phyloP scores from a whole-genome alignment of 2,113 vertebrate species.

The Etheostoma spectabile region DNA sequence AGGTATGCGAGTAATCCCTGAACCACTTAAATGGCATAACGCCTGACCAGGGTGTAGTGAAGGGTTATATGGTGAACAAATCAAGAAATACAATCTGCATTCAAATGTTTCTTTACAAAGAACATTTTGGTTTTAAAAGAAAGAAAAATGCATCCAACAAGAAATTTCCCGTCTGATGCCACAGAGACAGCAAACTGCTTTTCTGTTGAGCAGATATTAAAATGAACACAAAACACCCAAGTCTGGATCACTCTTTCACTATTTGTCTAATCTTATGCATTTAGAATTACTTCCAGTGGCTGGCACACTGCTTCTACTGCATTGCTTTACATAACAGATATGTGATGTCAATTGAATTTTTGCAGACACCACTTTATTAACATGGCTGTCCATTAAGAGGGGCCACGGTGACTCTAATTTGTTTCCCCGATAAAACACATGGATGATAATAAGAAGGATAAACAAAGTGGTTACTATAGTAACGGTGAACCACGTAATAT shows the following conservation, averaged over 20 bases:
- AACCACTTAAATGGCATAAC: conserved; percentile 5
- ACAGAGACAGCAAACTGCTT: not conserved
- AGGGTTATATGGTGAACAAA: not conserved
- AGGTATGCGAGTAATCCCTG: conserved; percentile 33
- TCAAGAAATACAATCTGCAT: not conserved
- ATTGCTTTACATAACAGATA: conserved; percentile 10
- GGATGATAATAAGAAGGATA: not conserved
- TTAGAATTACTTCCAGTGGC: not conserved
- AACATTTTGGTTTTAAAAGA: not conserved
- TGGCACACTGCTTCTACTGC: not conserved
- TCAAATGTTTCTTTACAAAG: not conserved
- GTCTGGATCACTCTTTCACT: not conserved
- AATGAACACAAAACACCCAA: not conserved
- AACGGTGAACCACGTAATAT: conserved; percentile 49
- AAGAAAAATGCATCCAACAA: not conserved
- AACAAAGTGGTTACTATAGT: conserved; percentile 63
- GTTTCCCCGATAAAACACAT: conserved; percentile 37
- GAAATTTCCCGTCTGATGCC: not conserved
- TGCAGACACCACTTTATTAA: not conserved
- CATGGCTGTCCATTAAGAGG: not conserved
- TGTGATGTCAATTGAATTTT: conserved; percentile 5
- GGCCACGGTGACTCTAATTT: not conserved
- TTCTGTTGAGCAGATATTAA: not conserved
- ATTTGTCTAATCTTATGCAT: not conserved
- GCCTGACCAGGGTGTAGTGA: not conserved